Conservation (phyloP, 2,797 vertebrate species). For the Odontamblyopus rebecca region DNA sequence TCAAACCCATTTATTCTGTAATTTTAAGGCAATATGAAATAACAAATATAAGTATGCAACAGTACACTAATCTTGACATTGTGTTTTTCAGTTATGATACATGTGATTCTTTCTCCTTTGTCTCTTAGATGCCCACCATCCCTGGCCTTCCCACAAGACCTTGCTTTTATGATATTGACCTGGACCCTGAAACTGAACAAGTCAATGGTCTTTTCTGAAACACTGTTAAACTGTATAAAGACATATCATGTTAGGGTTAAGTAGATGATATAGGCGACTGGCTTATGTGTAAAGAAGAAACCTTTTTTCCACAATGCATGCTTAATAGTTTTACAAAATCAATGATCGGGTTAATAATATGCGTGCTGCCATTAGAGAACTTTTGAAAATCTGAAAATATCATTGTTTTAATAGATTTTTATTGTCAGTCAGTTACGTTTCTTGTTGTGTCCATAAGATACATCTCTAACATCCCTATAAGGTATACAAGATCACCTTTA, state of each 20-base stretch:
- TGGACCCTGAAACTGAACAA: slow-evolving; percentile 88
- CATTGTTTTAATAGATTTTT: not conserved
- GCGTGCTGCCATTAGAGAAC: not conserved
- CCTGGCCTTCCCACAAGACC: slow-evolving; percentile 96
- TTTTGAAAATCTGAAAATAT: not conserved
- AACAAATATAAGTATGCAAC: not conserved
- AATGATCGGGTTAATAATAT: not conserved
- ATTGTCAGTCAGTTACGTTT: not conserved
- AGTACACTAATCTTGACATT: no score
- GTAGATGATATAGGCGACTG: not conserved
- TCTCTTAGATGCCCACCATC: slow-evolving; percentile 94
- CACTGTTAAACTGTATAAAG: slow-evolving; percentile 21
- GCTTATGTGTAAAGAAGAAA: not conserved
- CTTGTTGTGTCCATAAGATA: not conserved
- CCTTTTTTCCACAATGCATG: not conserved
- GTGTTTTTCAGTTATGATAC: no score
- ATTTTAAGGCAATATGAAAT: not conserved
- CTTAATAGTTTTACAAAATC: not conserved
- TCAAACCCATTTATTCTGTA: not conserved
- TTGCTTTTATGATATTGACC: slow-evolving; percentile 97
- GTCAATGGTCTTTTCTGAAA: slow-evolving; percentile 91
- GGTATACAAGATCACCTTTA: no score
- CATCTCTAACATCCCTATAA: no score
- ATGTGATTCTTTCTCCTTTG: not conserved
- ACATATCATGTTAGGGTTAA: not conserved